Conservation (phyloP, 2,888 invertebrate genomes). For the Fragum sueziense region DNA sequence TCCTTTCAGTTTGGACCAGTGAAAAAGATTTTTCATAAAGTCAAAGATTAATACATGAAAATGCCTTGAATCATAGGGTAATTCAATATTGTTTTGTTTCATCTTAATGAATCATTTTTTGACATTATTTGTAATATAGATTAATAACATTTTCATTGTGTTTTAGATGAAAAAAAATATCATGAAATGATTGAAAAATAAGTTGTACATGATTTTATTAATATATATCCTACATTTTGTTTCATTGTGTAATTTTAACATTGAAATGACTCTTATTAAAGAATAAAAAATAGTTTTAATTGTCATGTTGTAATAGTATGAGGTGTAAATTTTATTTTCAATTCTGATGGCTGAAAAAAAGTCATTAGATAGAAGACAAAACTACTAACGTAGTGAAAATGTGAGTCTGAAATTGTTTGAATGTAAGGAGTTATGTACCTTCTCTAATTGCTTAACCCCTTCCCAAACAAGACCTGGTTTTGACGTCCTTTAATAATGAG, state of each 20-base stretch:
- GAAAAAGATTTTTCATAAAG: not conserved
- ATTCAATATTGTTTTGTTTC: too few relatives aligned
- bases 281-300: constrained; percentile 5
- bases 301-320: constrained; percentile 9
- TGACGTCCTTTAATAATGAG: too few relatives aligned
- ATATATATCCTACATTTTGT: constrained; percentile 16
- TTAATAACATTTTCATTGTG: not conserved
- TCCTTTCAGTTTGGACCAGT: too few relatives aligned
- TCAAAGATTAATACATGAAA: not conserved
- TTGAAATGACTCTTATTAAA: constrained; percentile 4
- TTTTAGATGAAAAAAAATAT: not conserved
- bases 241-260: constrained; percentile 12
- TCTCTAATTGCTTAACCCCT: too few relatives aligned
- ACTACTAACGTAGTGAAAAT: constrained; percentile 13
- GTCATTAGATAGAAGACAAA: not conserved
- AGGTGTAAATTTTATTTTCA: constrained; percentile 5
- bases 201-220: constrained; percentile 14
- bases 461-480: too few relatives aligned
- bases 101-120: not conserved
- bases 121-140: constrained; percentile 11
- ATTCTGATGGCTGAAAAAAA: not conserved
- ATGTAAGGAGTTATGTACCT: too few relatives aligned
- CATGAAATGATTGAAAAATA: constrained; percentile 17
- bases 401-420: not conserved
- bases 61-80: too few relatives aligned